Evolutionary conservation across 2,888 invertebrate genomes (phyloP).

Genomic region (Argyresthia albistria): DNA sequence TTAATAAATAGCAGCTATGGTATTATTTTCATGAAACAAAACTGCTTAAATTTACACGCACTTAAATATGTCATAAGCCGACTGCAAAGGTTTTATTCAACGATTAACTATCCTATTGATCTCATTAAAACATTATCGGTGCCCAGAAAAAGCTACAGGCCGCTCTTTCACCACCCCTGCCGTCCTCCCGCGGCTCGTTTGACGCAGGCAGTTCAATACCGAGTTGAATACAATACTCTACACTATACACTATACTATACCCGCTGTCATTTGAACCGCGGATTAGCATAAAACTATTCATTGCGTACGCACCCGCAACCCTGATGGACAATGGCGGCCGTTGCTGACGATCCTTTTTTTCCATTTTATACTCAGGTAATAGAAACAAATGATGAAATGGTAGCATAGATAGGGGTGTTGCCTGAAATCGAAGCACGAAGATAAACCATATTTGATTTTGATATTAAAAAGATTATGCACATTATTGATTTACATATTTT

Average conservation of each 20-base stretch:
- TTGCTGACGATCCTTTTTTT: background rate
- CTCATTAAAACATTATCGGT: background rate
- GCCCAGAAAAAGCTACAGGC: background rate
- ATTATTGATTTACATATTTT: too few species aligned
- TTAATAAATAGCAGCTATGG: too few species aligned
- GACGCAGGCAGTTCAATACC: conserved; percentile 5
- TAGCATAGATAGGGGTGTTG: background rate
- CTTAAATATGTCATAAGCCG: too few species aligned
- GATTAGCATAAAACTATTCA: conserved; percentile 48
- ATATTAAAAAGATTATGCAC: too few species aligned
- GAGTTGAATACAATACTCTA: background rate
- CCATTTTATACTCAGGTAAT: background rate
- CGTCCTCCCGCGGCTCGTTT: conserved; percentile 1
- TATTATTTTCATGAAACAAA: too few species aligned
- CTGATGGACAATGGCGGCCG: conserved; percentile 47
- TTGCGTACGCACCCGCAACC: conserved; percentile 12
- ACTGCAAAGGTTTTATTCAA: background rate
- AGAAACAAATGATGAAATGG: conserved; percentile 4
- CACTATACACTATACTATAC: too few species aligned
- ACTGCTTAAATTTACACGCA: too few species aligned
- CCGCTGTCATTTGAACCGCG: background rate
- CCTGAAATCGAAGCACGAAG: too few species aligned
- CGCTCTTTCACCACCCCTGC: background rate
- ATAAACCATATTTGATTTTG: too few species aligned
- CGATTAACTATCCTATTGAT: background rate